phyloP scores from a whole-genome alignment of 2,113 vertebrate genomes.

The Fukomys damarensis region DNA sequence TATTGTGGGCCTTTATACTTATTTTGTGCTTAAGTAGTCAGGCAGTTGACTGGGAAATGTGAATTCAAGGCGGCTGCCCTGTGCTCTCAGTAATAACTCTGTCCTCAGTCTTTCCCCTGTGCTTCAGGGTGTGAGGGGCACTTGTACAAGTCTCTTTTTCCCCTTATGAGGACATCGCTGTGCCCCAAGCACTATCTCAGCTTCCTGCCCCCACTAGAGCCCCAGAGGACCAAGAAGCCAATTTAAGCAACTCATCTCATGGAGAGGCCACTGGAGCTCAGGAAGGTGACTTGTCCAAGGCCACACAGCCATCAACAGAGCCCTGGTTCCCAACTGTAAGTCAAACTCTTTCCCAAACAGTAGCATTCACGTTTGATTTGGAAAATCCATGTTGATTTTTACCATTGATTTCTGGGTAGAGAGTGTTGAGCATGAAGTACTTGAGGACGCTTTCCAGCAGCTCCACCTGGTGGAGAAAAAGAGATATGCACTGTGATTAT shows the following conservation, averaged over 20 bases:
- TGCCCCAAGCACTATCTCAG: neutral
- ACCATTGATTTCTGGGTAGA: conserved; percentile 83
- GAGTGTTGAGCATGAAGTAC: neutral
- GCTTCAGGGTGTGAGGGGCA: neutral
- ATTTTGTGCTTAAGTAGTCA: neutral
- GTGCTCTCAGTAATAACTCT: neutral
- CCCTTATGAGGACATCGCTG: neutral
- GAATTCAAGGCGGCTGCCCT: neutral
- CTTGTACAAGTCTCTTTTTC: neutral
- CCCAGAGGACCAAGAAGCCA: neutral
- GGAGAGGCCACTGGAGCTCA: neutral
- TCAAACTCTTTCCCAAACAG: neutral
- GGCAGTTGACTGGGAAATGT: neutral
- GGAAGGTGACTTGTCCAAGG: neutral
- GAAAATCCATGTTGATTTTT: conserved; percentile 50
- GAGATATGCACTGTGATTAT: neutral
- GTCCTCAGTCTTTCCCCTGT: neutral
- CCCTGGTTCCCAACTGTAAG: neutral
- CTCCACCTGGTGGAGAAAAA: conserved; percentile 74
- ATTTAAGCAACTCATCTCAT: neutral
- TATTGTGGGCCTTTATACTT: neutral
- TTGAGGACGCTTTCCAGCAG: conserved; percentile 83
- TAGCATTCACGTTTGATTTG: neutral
- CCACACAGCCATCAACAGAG: neutral
- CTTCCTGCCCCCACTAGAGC: neutral